Evolutionary conservation across 2,797 vertebrate species (phyloP).

Genomic region (Muraenolepis orangiensis): DNA sequence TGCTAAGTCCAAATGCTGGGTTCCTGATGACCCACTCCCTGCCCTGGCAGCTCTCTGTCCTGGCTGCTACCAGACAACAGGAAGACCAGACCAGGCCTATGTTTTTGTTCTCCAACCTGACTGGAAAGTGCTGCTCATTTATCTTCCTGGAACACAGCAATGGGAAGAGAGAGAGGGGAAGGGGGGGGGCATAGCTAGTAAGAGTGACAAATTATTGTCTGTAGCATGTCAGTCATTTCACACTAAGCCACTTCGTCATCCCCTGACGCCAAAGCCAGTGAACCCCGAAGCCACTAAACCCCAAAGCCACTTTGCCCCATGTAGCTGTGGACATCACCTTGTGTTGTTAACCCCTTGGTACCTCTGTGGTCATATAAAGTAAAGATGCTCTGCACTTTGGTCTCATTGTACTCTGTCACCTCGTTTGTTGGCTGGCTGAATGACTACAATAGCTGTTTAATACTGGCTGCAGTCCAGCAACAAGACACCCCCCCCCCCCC

Average conservation of each 20-base stretch:
- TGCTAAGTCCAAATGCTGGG: constrained; percentile 43
- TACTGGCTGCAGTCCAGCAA: constrained; percentile 55
- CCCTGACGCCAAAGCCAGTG: constrained; percentile 41
- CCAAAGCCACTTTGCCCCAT: constrained; percentile 46
- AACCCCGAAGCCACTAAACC: constrained; percentile 50
- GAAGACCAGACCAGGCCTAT: constrained; percentile 54
- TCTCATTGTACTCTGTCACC: constrained; percentile 52
- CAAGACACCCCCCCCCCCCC: no score
- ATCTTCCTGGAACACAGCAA: constrained; percentile 53
- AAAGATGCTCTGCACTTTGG: constrained; percentile 34
- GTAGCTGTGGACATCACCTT: constrained; percentile 51
- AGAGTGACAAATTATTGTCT: constrained; percentile 7
- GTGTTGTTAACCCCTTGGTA: constrained; percentile 35
- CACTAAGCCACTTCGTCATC: constrained; percentile 38
- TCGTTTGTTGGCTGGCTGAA: constrained; percentile 37
- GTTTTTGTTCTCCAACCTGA: constrained; percentile 42
- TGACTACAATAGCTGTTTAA: constrained; percentile 40
- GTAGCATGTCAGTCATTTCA: background rate
- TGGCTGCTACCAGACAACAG: constrained; percentile 55
- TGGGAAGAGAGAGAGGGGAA: constrained; percentile 15
- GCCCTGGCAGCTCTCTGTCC: constrained; percentile 32
- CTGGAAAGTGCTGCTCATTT: constrained; percentile 48
- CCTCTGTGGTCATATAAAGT: constrained; percentile 37
- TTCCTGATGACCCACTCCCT: constrained; percentile 54
- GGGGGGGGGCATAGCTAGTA: background rate